A percentile compares a stretch with the other conserved stretches of the same genome.
Conservation (phyloP, 53 echinoderm and acorn worm species). For the Patiria pectinifera region DNA sequence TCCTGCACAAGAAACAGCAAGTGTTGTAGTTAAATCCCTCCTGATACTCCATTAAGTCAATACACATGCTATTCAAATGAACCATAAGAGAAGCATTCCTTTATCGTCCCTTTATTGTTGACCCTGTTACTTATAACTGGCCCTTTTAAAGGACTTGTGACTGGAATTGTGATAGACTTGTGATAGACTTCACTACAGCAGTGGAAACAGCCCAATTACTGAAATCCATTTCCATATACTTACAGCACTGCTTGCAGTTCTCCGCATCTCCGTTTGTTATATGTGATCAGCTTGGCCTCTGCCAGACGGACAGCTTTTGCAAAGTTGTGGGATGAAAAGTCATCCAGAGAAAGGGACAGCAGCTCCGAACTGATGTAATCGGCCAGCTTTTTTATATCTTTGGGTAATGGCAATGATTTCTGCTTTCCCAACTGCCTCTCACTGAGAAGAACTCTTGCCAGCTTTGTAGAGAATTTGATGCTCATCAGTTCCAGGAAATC, state of each 20-base stretch:
- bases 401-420: conserved; percentile 61
- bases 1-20: too few species aligned
- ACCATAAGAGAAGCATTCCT: too few species aligned
- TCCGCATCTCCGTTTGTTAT: conserved; percentile 51
- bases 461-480: conserved; percentile 72
- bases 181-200: too few species aligned
- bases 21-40: too few species aligned
- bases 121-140: too few species aligned
- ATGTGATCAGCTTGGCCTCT: conserved; percentile 53
- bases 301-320: conserved; percentile 53
- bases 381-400: conserved; percentile 47
- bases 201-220: too few species aligned
- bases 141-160: too few species aligned
- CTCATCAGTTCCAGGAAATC: conserved; percentile 65
- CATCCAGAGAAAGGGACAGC: conserved; percentile 13
- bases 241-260: conserved; percentile 69
- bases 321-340: conserved; percentile 53
- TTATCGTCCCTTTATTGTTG: too few species aligned
- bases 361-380: conserved; percentile 53
- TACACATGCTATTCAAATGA: too few species aligned
- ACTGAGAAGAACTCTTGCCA: conserved; percentile 57
- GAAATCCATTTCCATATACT: conserved; percentile 26
- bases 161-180: too few species aligned
- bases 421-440: conserved; percentile 38
- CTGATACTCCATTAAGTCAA: too few species aligned